A percentile compares a stretch with the other conserved stretches of the same genome.
These are phyloP conservation scores for Dryocosmus kuriphilus DNA, from an alignment of 2,888 invertebrate genomes.

Conservation along the genomic window DNA sequence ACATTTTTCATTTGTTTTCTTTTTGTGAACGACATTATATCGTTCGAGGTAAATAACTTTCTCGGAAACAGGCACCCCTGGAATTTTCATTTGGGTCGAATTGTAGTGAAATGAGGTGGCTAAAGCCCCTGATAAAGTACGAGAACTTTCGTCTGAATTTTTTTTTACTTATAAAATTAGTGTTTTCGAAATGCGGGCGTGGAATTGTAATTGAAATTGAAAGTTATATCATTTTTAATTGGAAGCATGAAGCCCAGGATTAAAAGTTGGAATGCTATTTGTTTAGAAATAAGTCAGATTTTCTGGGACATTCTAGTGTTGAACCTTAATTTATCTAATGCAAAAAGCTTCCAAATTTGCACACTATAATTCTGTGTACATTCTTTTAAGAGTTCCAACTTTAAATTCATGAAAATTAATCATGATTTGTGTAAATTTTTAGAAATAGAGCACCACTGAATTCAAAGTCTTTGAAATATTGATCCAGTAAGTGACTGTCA, in stretches of 20 bases:
- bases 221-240: not conserved
- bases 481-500: not conserved
- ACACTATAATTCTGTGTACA: too few relatives aligned
- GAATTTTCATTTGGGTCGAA: conserved; percentile 31
- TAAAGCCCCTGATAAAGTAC: conserved; percentile 3
- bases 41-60: conserved; percentile 38
- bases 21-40: conserved; percentile 31
- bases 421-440: not conserved
- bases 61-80: not conserved
- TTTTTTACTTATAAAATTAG: not conserved
- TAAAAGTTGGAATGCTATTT: too few relatives aligned
- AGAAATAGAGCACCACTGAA: not conserved
- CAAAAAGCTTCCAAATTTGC: too few relatives aligned
- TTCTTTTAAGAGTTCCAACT: too few relatives aligned
- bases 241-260: not conserved
- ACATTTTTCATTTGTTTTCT: conserved; percentile 38
- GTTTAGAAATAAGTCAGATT: too few relatives aligned
- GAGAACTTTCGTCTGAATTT: not conserved
- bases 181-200: not conserved
- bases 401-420: too few relatives aligned
- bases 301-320: too few relatives aligned
- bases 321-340: too few relatives aligned
- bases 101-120: conserved; percentile 35
- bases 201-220: not conserved
- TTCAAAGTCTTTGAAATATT: not conserved